Evolutionary conservation across 2,797 vertebrate genomes (phyloP).

Genomic region (Hybognathus amarus): DNA sequence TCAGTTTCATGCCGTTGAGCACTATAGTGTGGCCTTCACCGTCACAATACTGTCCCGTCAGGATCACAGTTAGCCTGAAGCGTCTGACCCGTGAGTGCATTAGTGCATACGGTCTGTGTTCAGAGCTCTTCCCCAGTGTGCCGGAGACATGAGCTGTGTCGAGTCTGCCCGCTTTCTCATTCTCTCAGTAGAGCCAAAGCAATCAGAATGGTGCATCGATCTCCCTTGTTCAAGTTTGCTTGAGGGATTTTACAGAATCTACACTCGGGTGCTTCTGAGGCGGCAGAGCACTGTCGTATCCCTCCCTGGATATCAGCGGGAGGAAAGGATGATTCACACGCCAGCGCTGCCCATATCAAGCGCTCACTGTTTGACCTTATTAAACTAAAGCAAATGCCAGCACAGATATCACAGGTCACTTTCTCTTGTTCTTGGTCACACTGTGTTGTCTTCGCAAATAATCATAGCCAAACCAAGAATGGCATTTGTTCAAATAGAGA

Average conservation of each 20-base stretch:
- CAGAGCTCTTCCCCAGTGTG: constrained; percentile 2
- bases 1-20: background rate
- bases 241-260: constrained; percentile 44
- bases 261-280: constrained; percentile 31
- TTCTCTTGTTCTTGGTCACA: constrained; percentile 12
- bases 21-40: background rate
- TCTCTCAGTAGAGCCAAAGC: constrained; percentile 26
- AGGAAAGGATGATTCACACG: constrained; percentile 20
- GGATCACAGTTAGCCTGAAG: constrained; percentile 15
- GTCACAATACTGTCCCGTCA: constrained; percentile 14
- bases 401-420: constrained; percentile 39
- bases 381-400: constrained; percentile 71
- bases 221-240: constrained; percentile 43
- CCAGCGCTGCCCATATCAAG: background rate
- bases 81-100: constrained; percentile 33
- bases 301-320: constrained; percentile 8
- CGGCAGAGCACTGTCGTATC: constrained; percentile 31
- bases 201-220: constrained; percentile 41
- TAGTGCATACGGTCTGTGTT: constrained; percentile 28
- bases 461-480: constrained; percentile 1
- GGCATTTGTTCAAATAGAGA: constrained; percentile 38
- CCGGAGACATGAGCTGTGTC: background rate
- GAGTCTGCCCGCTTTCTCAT: background rate
- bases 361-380: constrained; percentile 66
- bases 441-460: constrained; percentile 31